Evolutionary conservation across 2,113 vertebrate genomes (phyloP).

Genomic region (Lepidothrix coronata): DNA sequence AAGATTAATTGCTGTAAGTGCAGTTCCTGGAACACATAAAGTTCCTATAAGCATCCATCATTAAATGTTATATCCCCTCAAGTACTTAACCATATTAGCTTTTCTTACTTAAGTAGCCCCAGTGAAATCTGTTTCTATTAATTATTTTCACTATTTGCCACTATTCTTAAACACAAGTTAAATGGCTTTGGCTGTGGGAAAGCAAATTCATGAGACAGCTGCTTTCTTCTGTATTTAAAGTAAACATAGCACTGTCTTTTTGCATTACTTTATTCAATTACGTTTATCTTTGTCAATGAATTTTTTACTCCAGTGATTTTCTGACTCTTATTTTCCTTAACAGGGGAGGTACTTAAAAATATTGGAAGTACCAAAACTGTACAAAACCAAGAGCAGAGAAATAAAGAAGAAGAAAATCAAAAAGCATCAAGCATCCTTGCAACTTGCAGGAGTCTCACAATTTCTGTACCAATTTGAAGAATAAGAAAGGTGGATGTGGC

Average conservation of each 20-base stretch:
- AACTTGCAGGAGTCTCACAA: not conserved
- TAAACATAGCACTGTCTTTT: not conserved
- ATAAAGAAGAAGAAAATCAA: not conserved
- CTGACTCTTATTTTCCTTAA: not conserved
- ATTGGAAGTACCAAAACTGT: not conserved
- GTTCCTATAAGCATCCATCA: conserved; percentile 19
- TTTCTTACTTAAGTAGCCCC: conserved; percentile 8
- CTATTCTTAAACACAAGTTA: not conserved
- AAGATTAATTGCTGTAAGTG: conserved; percentile 27
- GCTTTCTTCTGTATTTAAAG: conserved; percentile 8
- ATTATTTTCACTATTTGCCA: conserved; percentile 32
- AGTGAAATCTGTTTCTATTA: conserved; percentile 29
- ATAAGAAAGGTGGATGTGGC: not conserved
- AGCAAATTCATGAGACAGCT: not conserved
- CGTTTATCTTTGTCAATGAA: not conserved
- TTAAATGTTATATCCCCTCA: not conserved
- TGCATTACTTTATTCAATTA: not conserved
- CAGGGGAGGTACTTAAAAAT: not conserved
- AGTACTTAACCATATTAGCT: conserved; percentile 15
- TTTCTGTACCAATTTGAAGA: not conserved
- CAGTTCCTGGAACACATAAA: conserved; percentile 36
- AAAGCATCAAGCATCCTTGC: not conserved
- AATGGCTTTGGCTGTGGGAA: not conserved
- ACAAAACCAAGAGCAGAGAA: not conserved
- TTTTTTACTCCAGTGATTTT: not conserved